Percentiles rank a stretch among this genome's conserved stretches.
Conservation (phyloP, 1,140 invertebrate species). For the Megalonaias nervosa region DNA sequence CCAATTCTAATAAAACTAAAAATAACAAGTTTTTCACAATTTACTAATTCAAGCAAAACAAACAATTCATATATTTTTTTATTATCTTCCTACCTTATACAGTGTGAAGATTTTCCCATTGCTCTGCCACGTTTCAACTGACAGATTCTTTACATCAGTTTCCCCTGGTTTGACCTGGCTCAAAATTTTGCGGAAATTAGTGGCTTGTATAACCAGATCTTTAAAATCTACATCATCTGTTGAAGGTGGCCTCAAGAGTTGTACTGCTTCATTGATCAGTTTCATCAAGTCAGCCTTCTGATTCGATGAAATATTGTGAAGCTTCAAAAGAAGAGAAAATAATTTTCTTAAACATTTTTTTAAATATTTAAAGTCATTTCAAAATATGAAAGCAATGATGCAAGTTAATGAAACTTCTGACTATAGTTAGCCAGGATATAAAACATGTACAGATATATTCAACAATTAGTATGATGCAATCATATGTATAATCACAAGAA, state of each 20-base stretch:
- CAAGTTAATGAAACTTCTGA: no score
- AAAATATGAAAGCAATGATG: no score
- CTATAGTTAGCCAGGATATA: no score
- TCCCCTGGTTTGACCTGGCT: slow-evolving; percentile 58
- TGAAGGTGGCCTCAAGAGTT: slow-evolving; percentile 42
- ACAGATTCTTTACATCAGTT: slow-evolving; percentile 48
- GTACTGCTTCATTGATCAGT: slow-evolving; percentile 57
- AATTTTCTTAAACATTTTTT: background rate
- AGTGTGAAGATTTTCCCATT: slow-evolving; percentile 43
- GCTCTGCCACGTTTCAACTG: slow-evolving; percentile 53
- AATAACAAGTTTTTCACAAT: no score
- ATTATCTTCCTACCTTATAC: slow-evolving; percentile 46
- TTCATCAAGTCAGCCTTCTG: slow-evolving; percentile 62
- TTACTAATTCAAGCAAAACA: no score
- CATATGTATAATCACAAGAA: no score
- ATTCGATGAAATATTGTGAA: slow-evolving; percentile 50
- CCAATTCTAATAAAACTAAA: no score
- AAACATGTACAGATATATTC: no score
- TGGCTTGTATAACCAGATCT: slow-evolving; percentile 45
- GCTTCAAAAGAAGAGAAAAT: slow-evolving; percentile 35
- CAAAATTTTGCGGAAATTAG: slow-evolving; percentile 56
- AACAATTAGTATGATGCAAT: no score
- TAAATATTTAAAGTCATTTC: no score
- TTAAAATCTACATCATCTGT: slow-evolving; percentile 49
- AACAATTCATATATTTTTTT: background rate